These are phyloP conservation scores for Chiloscyllium punctatum DNA, from an alignment of 2,797 vertebrate genomes.

Conservation along the genomic window DNA sequence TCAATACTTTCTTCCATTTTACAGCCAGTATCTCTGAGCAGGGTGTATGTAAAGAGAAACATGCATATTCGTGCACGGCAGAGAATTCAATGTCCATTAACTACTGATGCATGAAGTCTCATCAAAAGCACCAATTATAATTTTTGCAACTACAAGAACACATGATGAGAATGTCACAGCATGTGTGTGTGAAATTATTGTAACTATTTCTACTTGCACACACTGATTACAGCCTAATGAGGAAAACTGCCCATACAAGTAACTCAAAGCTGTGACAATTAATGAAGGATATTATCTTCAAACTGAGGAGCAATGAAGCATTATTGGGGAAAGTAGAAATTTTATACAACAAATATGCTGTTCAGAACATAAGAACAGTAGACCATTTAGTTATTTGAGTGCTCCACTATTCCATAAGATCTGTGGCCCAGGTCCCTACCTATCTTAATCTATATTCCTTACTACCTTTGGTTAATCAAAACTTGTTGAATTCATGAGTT, in stretches of 20 bases:
- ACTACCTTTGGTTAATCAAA: neutral
- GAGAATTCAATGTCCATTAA: neutral
- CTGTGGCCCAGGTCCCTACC: neutral
- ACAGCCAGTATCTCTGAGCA: neutral
- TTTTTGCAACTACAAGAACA: neutral
- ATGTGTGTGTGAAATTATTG: neutral
- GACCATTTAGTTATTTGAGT: neutral
- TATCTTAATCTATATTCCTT: neutral
- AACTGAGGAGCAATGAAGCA: neutral
- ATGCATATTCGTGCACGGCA: neutral
- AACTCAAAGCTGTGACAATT: neutral
- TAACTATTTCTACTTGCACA: neutral
- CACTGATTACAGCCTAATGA: slow-evolving; percentile 17
- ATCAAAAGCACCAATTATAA: slow-evolving; percentile 6
- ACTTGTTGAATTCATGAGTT: no score
- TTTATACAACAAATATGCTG: neutral
- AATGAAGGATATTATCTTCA: neutral
- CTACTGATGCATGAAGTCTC: neutral
- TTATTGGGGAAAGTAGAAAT: neutral
- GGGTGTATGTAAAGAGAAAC: neutral
- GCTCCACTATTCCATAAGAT: neutral
- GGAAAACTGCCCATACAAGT: neutral
- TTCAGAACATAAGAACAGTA: neutral
- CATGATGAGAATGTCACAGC: neutral
- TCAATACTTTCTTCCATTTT: neutral